Evolutionary conservation across 2,888 invertebrate genomes (phyloP).

Genomic region (Oeneis ivallda): DNA sequence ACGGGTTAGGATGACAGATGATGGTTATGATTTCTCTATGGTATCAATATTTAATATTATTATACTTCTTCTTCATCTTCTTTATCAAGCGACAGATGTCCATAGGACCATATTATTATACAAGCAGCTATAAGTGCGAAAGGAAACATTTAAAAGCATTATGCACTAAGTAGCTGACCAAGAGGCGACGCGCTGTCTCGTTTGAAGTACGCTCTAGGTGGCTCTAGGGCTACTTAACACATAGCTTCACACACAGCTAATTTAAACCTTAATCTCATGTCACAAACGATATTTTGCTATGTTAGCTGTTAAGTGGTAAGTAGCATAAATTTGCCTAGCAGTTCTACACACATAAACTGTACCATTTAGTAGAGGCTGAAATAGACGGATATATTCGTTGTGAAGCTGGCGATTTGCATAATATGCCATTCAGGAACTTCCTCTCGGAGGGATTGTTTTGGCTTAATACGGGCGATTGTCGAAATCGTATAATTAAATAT

Average conservation of each 20-base stretch:
- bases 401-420: constrained; percentile 55
- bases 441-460: constrained; percentile 30
- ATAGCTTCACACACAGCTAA: constrained; percentile 27
- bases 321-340: constrained; percentile 44
- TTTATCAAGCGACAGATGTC: no score
- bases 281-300: constrained; percentile 29
- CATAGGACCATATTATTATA: no score
- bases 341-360: constrained; percentile 50
- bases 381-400: constrained; percentile 60
- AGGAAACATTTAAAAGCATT: constrained; percentile 27
- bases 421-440: constrained; percentile 52
- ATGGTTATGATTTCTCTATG: no score
- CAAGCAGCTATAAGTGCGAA: no score
- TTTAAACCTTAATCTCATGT: constrained; percentile 29
- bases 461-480: constrained; percentile 26
- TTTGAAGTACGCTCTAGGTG: constrained; percentile 41
- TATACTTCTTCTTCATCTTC: no score
- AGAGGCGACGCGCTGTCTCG: constrained; percentile 55
- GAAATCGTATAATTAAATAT: constrained; percentile 25
- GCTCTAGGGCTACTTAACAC: constrained; percentile 30
- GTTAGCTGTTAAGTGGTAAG: constrained; percentile 32
- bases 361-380: constrained; percentile 52
- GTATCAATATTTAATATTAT: no score
- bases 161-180: constrained; percentile 44
- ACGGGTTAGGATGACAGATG: no score